Base-by-base conservation (phyloP, 2,113 vertebrate species). In the Platysteira castanea region DNA sequence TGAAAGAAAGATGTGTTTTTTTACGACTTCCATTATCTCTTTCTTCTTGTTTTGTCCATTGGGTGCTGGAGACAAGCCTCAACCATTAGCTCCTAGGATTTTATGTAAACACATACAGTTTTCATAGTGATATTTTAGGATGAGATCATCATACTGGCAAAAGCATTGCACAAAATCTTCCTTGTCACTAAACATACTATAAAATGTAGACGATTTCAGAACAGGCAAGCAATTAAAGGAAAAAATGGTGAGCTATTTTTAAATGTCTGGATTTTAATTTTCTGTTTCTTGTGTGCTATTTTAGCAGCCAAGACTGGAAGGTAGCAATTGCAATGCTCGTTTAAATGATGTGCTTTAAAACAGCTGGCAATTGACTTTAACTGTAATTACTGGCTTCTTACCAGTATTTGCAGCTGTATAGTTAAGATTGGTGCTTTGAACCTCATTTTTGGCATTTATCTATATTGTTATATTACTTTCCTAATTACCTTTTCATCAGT, bases 321-420 rank as follows among this genome's bases (percentile, higher is more conserved):
- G 77, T 93, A 96, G 35, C 70, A 96, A 76, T 94, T 95, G 77
- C 23, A 61, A 27, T 74, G 50, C 26, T 89, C 2, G 1, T 89
- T 92, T 78, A 47, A 92, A 22, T 82, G 20, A 24, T 82, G n/a
- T 73, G 20, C 70, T 89, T 93, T 75, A 69, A 93, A 95, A 87
- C 65, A 93, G 68, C 60, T 92, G 86, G 69, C 65, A 92, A 91
- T 77, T 97, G 56, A 92, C 39, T 97, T 96, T 79, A 93, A 60
- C 73, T 95, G 63, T 94, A 97, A 97, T 97, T 97, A 97, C 95
- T 96, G 93, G 87, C 77, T 97, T 96, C 93, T 96, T 95, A 96
- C 88, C 78, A 97, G 88, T 93, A 95, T 96, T 97, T 97, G 97
- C 87, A 96, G 88, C 84, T 94, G 89, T 91, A 93, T 57, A 90